These are phyloP conservation scores for Cheirogaleus major DNA, from an alignment of 2,797 vertebrate species.

Conservation along the genomic window DNA sequence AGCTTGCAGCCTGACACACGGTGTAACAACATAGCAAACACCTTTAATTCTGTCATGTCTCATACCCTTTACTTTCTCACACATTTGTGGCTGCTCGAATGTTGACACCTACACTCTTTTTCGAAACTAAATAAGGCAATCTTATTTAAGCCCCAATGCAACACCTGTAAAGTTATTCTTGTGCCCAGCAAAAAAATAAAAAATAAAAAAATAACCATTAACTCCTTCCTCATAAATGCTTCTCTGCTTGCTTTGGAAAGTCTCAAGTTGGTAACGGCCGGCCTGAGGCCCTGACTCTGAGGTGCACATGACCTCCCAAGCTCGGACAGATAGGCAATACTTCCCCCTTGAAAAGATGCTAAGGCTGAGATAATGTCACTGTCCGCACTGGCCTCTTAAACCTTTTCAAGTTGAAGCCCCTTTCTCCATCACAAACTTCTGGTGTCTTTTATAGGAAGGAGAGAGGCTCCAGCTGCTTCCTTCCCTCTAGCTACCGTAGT, in stretches of 20 bases:
- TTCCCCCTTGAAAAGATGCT: conserved; percentile 57
- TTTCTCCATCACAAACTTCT: conserved; percentile 71
- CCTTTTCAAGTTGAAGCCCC: conserved; percentile 62
- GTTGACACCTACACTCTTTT: conserved; percentile 84
- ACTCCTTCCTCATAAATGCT: conserved; percentile 62
- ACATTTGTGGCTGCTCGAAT: conserved; percentile 85
- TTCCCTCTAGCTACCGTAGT: conserved; percentile 64
- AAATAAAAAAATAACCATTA: conserved; percentile 71
- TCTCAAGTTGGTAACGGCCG: conserved; percentile 65
- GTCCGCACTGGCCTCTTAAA: conserved; percentile 53
- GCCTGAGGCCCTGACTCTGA: conserved; percentile 52
- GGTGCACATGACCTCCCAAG: conserved; percentile 49
- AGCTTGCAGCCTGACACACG: conserved; percentile 88
- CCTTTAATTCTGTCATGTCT: conserved; percentile 94
- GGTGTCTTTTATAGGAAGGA: conserved; percentile 55
- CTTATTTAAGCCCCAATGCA: conserved; percentile 76
- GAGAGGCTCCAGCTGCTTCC: conserved; percentile 64
- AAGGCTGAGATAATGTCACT: conserved; percentile 51
- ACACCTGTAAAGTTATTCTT: conserved; percentile 86
- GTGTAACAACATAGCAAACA: conserved; percentile 92
- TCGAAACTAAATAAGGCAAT: conserved; percentile 81
- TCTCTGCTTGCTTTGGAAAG: conserved; percentile 64
- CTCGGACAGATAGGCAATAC: conserved; percentile 53
- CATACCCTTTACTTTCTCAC: conserved; percentile 92
- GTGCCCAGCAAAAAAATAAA: conserved; percentile 69